phyloP scores from a whole-genome alignment of 2,888 invertebrate species.

The Ischnura elegans region DNA sequence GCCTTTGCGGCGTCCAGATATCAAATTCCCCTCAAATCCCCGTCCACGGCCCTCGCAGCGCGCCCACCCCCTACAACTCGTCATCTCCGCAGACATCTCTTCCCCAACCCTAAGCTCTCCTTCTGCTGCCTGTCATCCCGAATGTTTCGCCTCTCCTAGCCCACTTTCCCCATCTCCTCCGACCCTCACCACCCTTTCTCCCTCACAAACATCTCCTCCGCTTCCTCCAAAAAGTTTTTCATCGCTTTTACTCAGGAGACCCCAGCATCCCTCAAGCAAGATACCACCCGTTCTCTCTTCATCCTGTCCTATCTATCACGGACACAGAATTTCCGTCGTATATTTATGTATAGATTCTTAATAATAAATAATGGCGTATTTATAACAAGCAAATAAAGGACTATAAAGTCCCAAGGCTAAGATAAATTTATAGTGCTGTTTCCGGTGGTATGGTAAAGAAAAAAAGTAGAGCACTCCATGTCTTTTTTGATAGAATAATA shows the following conservation, averaged over 20 bases:
- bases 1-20: background rate
- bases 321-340: background rate
- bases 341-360: too few species aligned
- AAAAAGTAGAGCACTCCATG: too few species aligned
- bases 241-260: background rate
- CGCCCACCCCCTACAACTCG: background rate
- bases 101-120: background rate
- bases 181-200: background rate
- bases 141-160: background rate
- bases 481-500: too few species aligned
- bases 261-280: background rate
- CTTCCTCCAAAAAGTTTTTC: background rate
- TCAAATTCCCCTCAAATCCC: constrained; percentile 8
- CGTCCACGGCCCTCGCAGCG: background rate
- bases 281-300: background rate
- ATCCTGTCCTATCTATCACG: background rate
- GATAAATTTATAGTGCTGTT: too few species aligned
- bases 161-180: background rate
- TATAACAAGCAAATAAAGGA: too few species aligned
- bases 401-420: too few species aligned
- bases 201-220: background rate
- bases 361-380: too few species aligned
- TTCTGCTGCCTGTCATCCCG: constrained; percentile 12
- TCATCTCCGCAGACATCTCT: background rate
- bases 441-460: too few species aligned